Evolutionary conservation across 2,888 invertebrate genomes (phyloP), one percentile per base, ranked within the genome.

Genomic region (Lysandra coridon): DNA sequence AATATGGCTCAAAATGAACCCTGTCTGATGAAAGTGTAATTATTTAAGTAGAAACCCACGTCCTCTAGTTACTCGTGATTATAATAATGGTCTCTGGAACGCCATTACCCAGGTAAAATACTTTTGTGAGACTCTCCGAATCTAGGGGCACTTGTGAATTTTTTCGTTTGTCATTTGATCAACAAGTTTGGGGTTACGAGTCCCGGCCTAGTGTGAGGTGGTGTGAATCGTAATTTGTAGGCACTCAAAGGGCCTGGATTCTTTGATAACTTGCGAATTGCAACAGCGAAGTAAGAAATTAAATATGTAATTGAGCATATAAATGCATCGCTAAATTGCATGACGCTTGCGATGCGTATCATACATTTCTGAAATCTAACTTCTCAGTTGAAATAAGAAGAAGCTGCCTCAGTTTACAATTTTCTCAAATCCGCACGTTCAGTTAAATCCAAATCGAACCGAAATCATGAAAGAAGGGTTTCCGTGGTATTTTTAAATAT

Each of bases 31-130:
- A 2, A 64, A 30, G 3, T 64, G 64, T 64, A 64, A 64, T 64
- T 64, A 12, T 64, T 64, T 64, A 64, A 64, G 64, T 64, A 64
- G 10, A 64, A 64, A 64, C 64, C 64, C 64, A 30, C 23, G 64
- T 64, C 30, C 30, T 64, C 23, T 12, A 12, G 30, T 30, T 12
- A 30, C 30, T 30, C 12, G 23, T 64, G 62, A 64, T 30, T 64
- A 64, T 23, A 10, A 23, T 64, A 64, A 23, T 30, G 30, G 64
- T 64, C 64, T 30, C 64, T 10, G 30, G 64, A 30, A 62, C 23
- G 23, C 7, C 12, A 64, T 64, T 30, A 64, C 10, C 64, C 64
- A 64, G 64, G 64, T 64, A 64, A 64, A 64, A 64, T 64, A 64
- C 64, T 64, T 64, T 30, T 64, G 64, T 64, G 4, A 30, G 10